Percentiles rank a stretch among this genome's conserved stretches.
Evolutionary conservation across 2,113 vertebrate species (phyloP).

Genomic region (Stomatorhinus ivindoensis): DNA sequence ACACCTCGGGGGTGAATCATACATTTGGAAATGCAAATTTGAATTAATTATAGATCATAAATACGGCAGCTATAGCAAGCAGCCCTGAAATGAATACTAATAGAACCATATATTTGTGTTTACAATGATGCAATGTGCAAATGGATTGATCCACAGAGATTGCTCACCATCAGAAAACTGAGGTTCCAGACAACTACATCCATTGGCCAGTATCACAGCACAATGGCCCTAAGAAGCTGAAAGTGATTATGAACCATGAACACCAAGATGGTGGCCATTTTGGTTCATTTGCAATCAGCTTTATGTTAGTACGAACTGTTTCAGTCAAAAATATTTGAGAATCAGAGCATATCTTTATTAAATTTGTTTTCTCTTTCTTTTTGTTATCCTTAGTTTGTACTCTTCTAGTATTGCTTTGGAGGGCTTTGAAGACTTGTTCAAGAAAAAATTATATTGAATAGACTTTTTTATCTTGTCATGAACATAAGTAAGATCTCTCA

Average conservation of each 20-base stretch:
- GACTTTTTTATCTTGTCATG: not conserved
- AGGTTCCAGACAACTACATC: not conserved
- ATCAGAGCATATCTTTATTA: not conserved
- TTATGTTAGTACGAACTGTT: not conserved
- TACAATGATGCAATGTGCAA: not conserved
- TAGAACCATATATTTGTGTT: not conserved
- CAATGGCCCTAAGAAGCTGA: not conserved
- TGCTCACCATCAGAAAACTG: not conserved
- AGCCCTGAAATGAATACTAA: not conserved
- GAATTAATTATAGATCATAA: not conserved
- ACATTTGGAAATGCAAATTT: not conserved
- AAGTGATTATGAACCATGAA: not conserved
- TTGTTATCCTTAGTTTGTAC: not conserved
- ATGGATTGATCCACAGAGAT: not conserved
- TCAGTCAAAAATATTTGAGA: not conserved
- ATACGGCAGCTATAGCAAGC: not conserved
- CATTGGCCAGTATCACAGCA: not conserved
- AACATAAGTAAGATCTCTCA: not conserved
- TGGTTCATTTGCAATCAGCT: not conserved
- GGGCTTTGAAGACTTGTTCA: not conserved
- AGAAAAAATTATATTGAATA: not conserved
- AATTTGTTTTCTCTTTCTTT: not conserved
- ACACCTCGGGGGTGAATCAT: constrained; percentile 15
- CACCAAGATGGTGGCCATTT: not conserved
- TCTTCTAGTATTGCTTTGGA: not conserved